These are phyloP conservation scores for Sitophilus oryzae DNA, from an alignment of 1,140 invertebrate genomes.

Conservation along the genomic window DNA sequence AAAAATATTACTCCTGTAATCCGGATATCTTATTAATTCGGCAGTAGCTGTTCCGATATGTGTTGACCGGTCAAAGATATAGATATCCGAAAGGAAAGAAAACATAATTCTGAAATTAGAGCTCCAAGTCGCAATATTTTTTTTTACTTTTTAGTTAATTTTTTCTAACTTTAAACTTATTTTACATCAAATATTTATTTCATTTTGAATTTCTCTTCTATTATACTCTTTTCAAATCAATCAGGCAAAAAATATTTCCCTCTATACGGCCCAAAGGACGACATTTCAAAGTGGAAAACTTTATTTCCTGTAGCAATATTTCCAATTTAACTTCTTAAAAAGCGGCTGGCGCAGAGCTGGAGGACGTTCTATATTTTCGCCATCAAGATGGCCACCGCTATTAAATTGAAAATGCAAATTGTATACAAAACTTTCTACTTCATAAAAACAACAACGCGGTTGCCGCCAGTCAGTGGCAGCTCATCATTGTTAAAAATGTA, in stretches of 20 bases:
- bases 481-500: slow-evolving; percentile 1
- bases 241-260: slow-evolving; percentile 11
- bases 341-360: neutral
- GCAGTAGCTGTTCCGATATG: no score
- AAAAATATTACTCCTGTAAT: no score
- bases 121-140: no score
- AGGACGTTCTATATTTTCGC: neutral
- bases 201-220: no score
- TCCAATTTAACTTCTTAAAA: neutral
- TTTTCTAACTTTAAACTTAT: no score
- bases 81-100: no score
- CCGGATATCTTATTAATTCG: no score
- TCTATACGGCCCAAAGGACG: neutral
- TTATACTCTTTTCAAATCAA: slow-evolving; percentile 39
- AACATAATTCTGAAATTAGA: no score
- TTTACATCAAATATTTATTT: no score
- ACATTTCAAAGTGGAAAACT: neutral
- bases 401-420: slow-evolving; percentile 4
- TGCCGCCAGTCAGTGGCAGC: neutral
- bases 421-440: slow-evolving; percentile 3
- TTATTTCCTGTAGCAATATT: neutral
- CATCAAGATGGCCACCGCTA: neutral
- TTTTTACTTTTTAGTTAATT: no score
- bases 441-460: neutral
- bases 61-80: no score